Percentiles rank a stretch among this genome's conserved stretches.
These are phyloP conservation scores for Zaprionus camerounensis DNA, from an alignment of 1,140 invertebrate species.

Conservation along the genomic window DNA sequence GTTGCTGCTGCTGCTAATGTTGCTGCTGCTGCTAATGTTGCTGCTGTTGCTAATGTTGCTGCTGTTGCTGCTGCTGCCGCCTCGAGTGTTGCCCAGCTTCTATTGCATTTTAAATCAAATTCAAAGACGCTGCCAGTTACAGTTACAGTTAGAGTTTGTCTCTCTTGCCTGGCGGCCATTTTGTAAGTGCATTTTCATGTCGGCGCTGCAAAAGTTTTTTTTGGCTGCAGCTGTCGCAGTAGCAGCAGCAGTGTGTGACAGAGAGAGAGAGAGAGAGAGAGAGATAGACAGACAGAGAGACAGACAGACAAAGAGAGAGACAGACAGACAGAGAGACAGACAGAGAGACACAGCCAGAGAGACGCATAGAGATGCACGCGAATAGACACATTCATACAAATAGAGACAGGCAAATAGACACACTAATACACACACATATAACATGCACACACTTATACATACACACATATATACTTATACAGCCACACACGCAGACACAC, in stretches of 20 bases:
- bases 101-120: slow-evolving; percentile 33
- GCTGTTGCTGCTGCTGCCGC: background rate
- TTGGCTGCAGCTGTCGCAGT: background rate
- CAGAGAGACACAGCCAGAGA: no score
- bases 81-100: background rate
- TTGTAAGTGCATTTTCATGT: slow-evolving; percentile 45
- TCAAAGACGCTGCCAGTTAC: slow-evolving; percentile 7
- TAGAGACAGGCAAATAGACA: background rate
- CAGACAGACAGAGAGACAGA: background rate
- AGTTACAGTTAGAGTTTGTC: slow-evolving; percentile 8
- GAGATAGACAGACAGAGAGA: background rate
- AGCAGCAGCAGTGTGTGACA: background rate
- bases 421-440: background rate
- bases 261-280: no score
- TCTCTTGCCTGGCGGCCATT: slow-evolving; percentile 19
- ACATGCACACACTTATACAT: background rate
- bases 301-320: no score
- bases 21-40: background rate
- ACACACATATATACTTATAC: background rate
- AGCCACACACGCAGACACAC: background rate
- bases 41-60: background rate
- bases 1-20: background rate
- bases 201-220: slow-evolving; percentile 25
- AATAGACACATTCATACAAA: background rate
- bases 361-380: background rate